These are phyloP conservation scores for Drosophila hydei DNA, from an alignment of 1,140 invertebrate species.

Conservation along the genomic window DNA sequence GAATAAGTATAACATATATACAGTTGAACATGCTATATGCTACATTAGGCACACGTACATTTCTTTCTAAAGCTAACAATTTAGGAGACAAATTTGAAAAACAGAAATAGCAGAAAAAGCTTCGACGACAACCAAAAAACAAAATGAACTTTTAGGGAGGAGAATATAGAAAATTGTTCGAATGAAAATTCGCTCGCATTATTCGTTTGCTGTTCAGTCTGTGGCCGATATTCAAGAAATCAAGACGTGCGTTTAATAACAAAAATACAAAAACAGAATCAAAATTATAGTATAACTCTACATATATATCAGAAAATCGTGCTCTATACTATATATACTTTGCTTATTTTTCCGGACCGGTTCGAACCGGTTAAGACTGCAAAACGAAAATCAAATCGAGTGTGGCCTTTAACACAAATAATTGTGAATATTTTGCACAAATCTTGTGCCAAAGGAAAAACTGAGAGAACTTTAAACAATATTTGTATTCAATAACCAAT, in stretches of 20 bases:
- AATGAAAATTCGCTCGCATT: slow-evolving; percentile 52
- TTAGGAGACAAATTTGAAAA: slow-evolving; percentile 45
- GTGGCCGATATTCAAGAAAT: slow-evolving; percentile 58
- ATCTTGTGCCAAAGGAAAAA: slow-evolving; percentile 9
- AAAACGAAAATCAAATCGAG: slow-evolving; percentile 28
- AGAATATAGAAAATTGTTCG: slow-evolving; percentile 45
- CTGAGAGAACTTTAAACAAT: background rate
- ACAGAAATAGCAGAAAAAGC: slow-evolving; percentile 76
- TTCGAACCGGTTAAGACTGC: slow-evolving; percentile 52
- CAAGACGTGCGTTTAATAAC: slow-evolving; percentile 66
- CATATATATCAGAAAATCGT: slow-evolving; percentile 37
- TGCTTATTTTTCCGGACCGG: slow-evolving; percentile 43
- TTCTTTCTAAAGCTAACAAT: slow-evolving; percentile 31
- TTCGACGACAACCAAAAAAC: slow-evolving; percentile 42
- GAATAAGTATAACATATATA: slow-evolving; percentile 16
- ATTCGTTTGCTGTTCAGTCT: slow-evolving; percentile 44
- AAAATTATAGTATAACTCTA: slow-evolving; percentile 25
- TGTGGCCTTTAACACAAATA: slow-evolving; percentile 37
- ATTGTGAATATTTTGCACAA: slow-evolving; percentile 34
- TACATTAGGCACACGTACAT: slow-evolving; percentile 29
- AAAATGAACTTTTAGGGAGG: slow-evolving; percentile 61
- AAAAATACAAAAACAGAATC: slow-evolving; percentile 13
- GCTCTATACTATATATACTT: slow-evolving; percentile 13
- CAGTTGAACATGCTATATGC: slow-evolving; percentile 24
- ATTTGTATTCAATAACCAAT: slow-evolving; percentile 2